Evolutionary conservation across 2,797 vertebrate species (phyloP), one percentile per base, ranked within the genome.

Genomic region (Epinephelus awoara): DNA sequence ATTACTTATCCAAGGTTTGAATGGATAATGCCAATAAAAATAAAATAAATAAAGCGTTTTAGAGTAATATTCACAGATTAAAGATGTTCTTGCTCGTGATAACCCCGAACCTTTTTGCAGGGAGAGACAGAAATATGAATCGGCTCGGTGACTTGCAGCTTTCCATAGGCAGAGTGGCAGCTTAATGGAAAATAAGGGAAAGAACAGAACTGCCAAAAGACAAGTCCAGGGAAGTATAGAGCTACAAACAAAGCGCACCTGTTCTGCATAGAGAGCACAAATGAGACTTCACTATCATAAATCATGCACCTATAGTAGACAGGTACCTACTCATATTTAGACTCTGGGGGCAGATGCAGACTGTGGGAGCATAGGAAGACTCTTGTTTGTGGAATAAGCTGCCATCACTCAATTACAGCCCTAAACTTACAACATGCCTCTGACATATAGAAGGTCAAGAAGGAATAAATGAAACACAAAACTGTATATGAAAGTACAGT

Each of bases 201-300:
- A 78, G 77, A 82, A 80, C 67, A 81, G 71, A 89, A 78, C 75
- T 78, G 79, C 86, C 83, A 80, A 80, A 82, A 85, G 79, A 85
- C 87, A 90, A 85, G 77, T 91, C 50, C 50, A 52, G 55, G 78
- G 55, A 90, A 88, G 85, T 86, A 68, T 71, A 72, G 81, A 67
- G 85, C 82, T 75, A 82, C 78, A 88, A 91, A 91, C 79, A 88
- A 89, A 88, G 89, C 59, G 17, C 89, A 91, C 84, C 85, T 92
- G 89, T 83, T 92, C 90, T 92, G 92, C 90, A 92, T 86, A 70
- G 87, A 91, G 90, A 91, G 90, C 88, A 91, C 83, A 91, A 93
- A 91, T 87, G 81, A 90, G 84, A 90, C 83, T 79, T 85, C 47
- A 17, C 74, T 10, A 75, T 88, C 89, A 93, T 91, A 92, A 94